A percentile compares a stretch with the other conserved stretches of the same genome.
These are phyloP conservation scores for Megaceryle torquata DNA, from an alignment of 2,113 vertebrate species.

Conservation along the genomic window DNA sequence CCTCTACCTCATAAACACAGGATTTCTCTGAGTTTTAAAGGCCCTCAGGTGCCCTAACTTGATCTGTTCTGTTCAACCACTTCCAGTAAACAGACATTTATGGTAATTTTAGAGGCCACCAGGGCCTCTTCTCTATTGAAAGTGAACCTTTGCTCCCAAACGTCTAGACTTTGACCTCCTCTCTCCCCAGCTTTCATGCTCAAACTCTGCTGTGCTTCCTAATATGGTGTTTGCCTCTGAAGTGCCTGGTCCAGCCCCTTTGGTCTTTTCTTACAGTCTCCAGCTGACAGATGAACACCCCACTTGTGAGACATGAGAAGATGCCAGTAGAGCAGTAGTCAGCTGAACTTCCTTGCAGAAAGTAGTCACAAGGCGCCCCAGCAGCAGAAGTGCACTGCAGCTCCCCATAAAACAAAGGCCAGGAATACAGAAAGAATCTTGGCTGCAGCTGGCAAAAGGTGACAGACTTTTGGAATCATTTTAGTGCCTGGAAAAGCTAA, in stretches of 20 bases:
- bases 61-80: conserved; percentile 51
- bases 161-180: conserved; percentile 27
- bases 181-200: background rate
- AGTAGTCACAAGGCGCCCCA: background rate
- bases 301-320: background rate
- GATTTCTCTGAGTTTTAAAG: conserved; percentile 58
- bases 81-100: conserved; percentile 68
- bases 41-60: conserved; percentile 41
- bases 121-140: conserved; percentile 34
- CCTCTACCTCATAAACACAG: conserved; percentile 52
- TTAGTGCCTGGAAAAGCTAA: background rate
- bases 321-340: background rate
- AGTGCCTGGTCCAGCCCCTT: background rate
- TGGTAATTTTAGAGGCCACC: conserved; percentile 58
- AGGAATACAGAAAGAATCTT: background rate
- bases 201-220: background rate
- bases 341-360: background rate
- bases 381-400: background rate
- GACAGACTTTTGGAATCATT: background rate
- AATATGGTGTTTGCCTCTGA: background rate
- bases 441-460: background rate
- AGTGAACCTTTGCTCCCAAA: conserved; percentile 44
- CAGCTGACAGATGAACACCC: background rate
- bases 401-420: background rate
- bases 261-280: background rate